A percentile compares a stretch with the other conserved stretches of the same genome.
Evolutionary conservation across 2,797 vertebrate genomes (phyloP).

Genomic region (Enteromius mattozi): DNA sequence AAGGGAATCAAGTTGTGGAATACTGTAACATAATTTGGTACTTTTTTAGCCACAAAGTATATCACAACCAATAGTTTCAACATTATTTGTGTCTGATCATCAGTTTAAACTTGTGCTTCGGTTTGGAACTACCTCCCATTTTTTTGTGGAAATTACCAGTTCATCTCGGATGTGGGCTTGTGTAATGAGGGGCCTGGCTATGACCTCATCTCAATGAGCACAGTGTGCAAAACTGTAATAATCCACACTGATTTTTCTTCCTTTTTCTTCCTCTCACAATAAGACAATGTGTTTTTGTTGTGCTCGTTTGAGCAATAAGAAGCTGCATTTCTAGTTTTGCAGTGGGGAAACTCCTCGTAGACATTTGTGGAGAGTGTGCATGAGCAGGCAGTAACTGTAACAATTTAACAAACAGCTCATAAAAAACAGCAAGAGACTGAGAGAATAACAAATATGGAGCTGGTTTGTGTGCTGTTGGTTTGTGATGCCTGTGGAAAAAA

Average conservation of each 20-base stretch:
- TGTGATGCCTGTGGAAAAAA: background rate
- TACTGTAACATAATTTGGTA: background rate
- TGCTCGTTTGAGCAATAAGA: constrained; percentile 22
- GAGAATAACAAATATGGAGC: constrained; percentile 6
- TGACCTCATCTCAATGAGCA: constrained; percentile 57
- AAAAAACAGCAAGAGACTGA: background rate
- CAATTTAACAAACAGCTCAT: constrained; percentile 35
- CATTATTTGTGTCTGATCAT: constrained; percentile 19
- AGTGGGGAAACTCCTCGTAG: background rate
- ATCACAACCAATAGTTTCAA: constrained; percentile 8
- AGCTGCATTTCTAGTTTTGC: constrained; percentile 33
- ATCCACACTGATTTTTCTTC: constrained; percentile 16
- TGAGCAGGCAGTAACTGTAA: background rate
- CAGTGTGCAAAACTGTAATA: constrained; percentile 56
- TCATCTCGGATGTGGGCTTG: constrained; percentile 53
- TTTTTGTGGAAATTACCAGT: constrained; percentile 53
- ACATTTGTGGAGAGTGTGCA: constrained; percentile 14
- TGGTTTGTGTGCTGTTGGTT: constrained; percentile 1
- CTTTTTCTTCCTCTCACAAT: constrained; percentile 27
- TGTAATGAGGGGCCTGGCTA: constrained; percentile 54
- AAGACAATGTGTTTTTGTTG: constrained; percentile 46
- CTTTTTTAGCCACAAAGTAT: background rate
- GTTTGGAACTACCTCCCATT: constrained; percentile 44
- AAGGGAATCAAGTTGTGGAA: background rate
- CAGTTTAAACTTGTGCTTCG: constrained; percentile 16